Base-by-base conservation (phyloP, 1,140 invertebrate species). In the Apis laboriosa region DNA sequence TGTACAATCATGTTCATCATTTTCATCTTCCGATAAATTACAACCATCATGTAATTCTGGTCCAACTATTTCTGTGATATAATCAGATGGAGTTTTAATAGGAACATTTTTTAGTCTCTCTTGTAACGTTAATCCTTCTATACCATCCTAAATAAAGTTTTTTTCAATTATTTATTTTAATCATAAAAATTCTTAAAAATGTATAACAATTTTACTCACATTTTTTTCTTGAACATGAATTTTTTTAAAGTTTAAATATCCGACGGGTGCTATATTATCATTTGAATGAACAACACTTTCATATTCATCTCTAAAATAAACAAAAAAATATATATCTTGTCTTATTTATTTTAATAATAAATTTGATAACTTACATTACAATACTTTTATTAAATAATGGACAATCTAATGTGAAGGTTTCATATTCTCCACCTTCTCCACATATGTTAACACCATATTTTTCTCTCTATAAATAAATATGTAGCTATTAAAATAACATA, bases 381-480 rank as follows among this genome's bases (percentile, higher is more conserved):
- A 99, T 97, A 92, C 96, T 96, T 93, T 98, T 98, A 90, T 96
- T 97, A 94, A 99, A 99, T 66, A 99, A 94, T 28, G 99, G 99
- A 94, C 99, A 99, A 95, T 99, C 98, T 79, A 99, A 94, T 19
- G 98, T 99, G 92, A 99, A 98, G 55, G 98, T 99, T 95, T 99
- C 99, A 94, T 99, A 99, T 94, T 99, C 99, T 70, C 99, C 99
- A 63, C 99, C 99, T 95, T 99, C 99, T 64, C 99, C 99, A 95
- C 99, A 99, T 67, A 99, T 96, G 95, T 99, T 99, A 80, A 99
- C 94, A 28, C 98, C 98, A 95, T 98, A 99, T 94, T 99, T 98
- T 94, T 97, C 96, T 92, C 97, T 97, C 96, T 97, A 93, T 74
- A 95, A 95, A 91, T 86, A 84, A 84, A 84, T 84, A 83, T 81